Base-by-base conservation (phyloP, 2,888 invertebrate genomes). In the Neuroscelio doddi region DNA sequence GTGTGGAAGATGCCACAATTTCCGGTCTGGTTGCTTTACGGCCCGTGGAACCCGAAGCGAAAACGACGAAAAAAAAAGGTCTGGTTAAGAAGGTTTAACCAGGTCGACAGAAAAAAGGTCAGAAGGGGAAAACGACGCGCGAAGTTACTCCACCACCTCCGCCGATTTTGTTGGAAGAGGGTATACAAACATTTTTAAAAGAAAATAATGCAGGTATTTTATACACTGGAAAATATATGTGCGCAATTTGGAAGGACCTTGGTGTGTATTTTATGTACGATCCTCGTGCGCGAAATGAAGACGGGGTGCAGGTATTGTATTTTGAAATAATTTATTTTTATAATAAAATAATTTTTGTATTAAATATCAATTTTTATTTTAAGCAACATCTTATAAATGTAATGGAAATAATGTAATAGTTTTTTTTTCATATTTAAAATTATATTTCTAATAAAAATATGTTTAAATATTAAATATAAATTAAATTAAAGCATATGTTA, bases 191-290 rank as follows among this genome's bases (percentile, higher is more conserved):
- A 49, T 83, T 82, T 57, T 81, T 83, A 15, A 72, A 78, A 42
- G 71, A 68, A 0, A 80, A 82, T 66, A 74, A 74, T 0, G 80
- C 82, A 0, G 83, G 83, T 0, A 64, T 83, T 39, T 30, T 83
- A 4, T 65, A 73, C 0, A 74, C 72, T 2, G 79, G 77, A 27
- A 70, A 75, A 9, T 75, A 16, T 4, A 76, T 77, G 71, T 57
- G 72, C 0, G 75, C 82, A 1, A 71, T 83, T 14, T 83, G 83
- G 83, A 77, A 70, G 30, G 78, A 82, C 24, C 71, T 72, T 9
- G 81, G 82, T 0, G 71, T 83, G 0, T 82, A 77, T 42, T 83
- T 82, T 49, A 72, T 78, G 70, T 83, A 77, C 63, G 80, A 80
- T 56, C 76, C 83, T 1, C 72, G 73, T 14, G 64, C 75, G 0